phyloP scores from a whole-genome alignment of 2,113 vertebrate genomes.

The Siniperca knerii region DNA sequence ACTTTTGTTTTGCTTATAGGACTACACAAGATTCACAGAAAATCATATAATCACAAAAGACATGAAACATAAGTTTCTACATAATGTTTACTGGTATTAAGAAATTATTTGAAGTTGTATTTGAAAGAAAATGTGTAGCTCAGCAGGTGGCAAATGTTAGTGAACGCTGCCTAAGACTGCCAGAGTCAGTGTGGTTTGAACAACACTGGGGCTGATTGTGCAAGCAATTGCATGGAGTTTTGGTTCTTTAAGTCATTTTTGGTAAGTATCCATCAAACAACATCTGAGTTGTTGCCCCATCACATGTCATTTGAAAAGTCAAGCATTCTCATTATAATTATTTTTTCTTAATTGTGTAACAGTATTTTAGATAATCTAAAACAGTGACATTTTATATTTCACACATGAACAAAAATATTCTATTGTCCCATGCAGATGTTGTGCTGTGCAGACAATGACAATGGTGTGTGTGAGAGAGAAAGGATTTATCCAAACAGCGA shows the following conservation, averaged over 20 bases:
- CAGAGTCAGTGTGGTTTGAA: no score
- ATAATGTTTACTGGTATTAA: neutral
- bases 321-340: neutral
- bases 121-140: neutral
- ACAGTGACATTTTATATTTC: neutral
- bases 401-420: neutral
- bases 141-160: neutral
- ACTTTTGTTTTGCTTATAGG: neutral
- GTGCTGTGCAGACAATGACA: neutral
- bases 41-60: neutral
- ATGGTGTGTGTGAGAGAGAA: neutral
- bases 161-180: neutral
- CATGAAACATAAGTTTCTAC: neutral
- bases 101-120: neutral
- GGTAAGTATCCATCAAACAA: neutral
- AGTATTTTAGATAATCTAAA: neutral
- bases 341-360: neutral
- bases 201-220: no score
- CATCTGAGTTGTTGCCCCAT: neutral
- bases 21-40: neutral
- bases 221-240: neutral
- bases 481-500: conserved; percentile 8
- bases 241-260: neutral
- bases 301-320: neutral
- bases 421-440: neutral